These are phyloP conservation scores for Drosophila ezoana DNA, from an alignment of 2,888 invertebrate species.

Conservation along the genomic window DNA sequence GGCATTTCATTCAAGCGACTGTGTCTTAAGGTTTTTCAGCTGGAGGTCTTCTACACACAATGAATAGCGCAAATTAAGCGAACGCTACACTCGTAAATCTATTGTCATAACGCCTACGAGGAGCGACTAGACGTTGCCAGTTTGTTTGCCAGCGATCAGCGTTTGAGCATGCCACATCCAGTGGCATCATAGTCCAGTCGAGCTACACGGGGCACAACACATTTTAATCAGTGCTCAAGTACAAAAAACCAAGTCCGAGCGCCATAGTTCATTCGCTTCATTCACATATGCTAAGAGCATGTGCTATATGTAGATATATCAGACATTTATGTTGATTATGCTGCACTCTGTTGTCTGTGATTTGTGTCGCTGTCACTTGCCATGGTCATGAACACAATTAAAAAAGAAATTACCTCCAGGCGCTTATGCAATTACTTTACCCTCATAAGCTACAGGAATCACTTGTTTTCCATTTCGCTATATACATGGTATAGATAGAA, in stretches of 20 bases:
- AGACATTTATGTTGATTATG: conserved; percentile 73
- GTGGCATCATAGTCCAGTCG: conserved; percentile 45
- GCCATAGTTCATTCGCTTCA: conserved; percentile 60
- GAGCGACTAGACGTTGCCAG: conserved; percentile 47
- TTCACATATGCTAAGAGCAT: conserved; percentile 21
- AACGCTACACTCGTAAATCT: conserved; percentile 73
- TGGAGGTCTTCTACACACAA: conserved; percentile 56
- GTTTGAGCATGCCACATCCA: conserved; percentile 31
- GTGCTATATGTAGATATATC: conserved; percentile 15
- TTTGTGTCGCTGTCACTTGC: conserved; percentile 43
- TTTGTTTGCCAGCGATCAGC: conserved; percentile 19
- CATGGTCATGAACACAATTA: conserved; percentile 79
- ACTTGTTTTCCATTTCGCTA: background rate
- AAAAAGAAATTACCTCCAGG: conserved; percentile 25
- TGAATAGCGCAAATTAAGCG: conserved; percentile 77
- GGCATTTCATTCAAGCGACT: conserved; percentile 80
- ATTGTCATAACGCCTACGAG: conserved; percentile 77
- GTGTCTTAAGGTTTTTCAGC: conserved; percentile 74
- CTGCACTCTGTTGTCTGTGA: conserved; percentile 40
- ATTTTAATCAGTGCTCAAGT: conserved; percentile 81
- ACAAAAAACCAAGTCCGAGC: conserved; percentile 59
- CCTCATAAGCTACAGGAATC: background rate
- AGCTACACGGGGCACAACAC: conserved; percentile 53
- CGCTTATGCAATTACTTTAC: conserved; percentile 40
- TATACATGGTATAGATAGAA: background rate